Evolutionary conservation across 2,888 invertebrate genomes (phyloP), one percentile per base, ranked within the genome.

Genomic region (Drosophila engyochracea): DNA sequence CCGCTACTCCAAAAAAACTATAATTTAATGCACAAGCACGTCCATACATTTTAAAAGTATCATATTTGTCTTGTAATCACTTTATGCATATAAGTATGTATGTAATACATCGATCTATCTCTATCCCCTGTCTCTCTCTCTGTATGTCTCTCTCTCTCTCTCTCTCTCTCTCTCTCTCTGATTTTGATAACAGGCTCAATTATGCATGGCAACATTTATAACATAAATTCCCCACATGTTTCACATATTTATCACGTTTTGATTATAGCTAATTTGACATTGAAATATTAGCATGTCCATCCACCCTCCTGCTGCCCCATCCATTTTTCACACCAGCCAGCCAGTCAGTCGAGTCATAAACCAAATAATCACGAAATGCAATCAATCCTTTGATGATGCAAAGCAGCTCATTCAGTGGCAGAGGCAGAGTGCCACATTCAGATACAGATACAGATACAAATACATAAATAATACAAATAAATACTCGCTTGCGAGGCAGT

Each of bases 201-300:
- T 79, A 79, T 61, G 78, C 79, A 67, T 79, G 82, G 41, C 41
- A 62, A 61, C 64, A 62, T 49, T 25, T 28, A 16, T 39, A 22
- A 69, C 81, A 74, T 61, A 81, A 83, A 79, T 76, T 59, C 68
- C 55, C 58, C 10, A 61, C 30, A 57, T 79, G 66, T 71, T 85
- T 87, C 58, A 84, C 76, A 57, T 76, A 81, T 74, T 90, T 84
- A 90, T 90, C 90, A 89, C 76, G 61, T 68, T 76, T 76, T 77
- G 83, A 90, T 90, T 90, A 83, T 33, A 83, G 76, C 79, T 86
- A 88, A 88, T 90, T 86, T 89, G 87, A 88, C 87, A 89, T 81
- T 88, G 87, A 88, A 81, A 81, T 90, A 88, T 88, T 76, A 82
- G 76, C 79, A 79, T 78, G 72, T 28, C 30, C 55, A 63, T 58